These are phyloP conservation scores for Polydrusus tereticollis DNA, from an alignment of 2,888 invertebrate genomes.

Conservation along the genomic window DNA sequence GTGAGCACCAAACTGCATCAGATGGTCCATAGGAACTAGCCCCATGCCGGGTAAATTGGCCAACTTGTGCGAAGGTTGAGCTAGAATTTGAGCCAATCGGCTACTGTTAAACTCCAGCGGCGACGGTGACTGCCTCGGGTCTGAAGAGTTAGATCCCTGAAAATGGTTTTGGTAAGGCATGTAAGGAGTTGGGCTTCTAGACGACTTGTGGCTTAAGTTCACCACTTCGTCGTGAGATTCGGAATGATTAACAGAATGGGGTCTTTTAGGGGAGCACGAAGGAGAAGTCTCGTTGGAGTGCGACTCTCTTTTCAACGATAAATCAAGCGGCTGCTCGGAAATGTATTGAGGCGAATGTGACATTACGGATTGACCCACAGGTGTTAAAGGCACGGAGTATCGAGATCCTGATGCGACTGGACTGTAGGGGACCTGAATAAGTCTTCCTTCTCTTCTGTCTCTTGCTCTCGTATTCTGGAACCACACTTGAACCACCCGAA, in stretches of 20 bases:
- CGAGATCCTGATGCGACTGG: slow-evolving; percentile 59
- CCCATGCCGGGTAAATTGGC: slow-evolving; percentile 64
- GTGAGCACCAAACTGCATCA: slow-evolving; percentile 71
- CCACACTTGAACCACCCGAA: slow-evolving; percentile 93
- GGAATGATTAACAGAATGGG: slow-evolving; percentile 74
- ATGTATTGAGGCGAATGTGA: slow-evolving; percentile 24
- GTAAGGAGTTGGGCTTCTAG: slow-evolving; percentile 72
- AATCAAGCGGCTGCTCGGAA: slow-evolving; percentile 87
- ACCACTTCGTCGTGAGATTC: slow-evolving; percentile 80
- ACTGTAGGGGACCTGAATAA: slow-evolving; percentile 68
- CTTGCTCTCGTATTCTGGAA: slow-evolving; percentile 95
- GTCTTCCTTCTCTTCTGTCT: slow-evolving; percentile 79
- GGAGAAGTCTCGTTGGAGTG: slow-evolving; percentile 71
- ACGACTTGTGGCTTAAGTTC: slow-evolving; percentile 81
- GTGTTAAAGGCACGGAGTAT: slow-evolving; percentile 49
- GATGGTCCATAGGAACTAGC: slow-evolving; percentile 77
- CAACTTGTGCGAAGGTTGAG: slow-evolving; percentile 66
- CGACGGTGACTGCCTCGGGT: slow-evolving; percentile 63
- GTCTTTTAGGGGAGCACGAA: slow-evolving; percentile 74
- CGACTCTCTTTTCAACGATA: slow-evolving; percentile 85
- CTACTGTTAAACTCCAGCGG: slow-evolving; percentile 68
- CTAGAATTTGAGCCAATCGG: slow-evolving; percentile 68
- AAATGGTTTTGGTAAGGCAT: slow-evolving; percentile 61
- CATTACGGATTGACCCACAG: slow-evolving; percentile 21
- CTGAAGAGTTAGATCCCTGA: slow-evolving; percentile 73